phyloP scores from a whole-genome alignment of 1,140 invertebrate genomes.

The Nasonia vitripennis region DNA sequence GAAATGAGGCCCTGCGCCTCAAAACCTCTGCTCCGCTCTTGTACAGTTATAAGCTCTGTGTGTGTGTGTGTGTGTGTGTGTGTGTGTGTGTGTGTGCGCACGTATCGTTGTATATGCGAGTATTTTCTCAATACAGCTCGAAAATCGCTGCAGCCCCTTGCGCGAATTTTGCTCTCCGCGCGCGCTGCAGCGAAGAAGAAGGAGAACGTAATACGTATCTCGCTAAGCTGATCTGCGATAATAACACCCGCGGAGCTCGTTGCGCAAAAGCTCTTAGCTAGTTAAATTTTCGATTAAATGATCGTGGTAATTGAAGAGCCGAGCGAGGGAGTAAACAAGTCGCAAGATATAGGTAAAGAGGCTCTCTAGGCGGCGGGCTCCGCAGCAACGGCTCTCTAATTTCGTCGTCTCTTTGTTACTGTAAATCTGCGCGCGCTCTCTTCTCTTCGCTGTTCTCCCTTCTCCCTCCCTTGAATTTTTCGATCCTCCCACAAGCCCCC shows the following conservation, averaged over 20 bases:
- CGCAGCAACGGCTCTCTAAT: neutral
- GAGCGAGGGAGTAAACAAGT: constrained; percentile 2
- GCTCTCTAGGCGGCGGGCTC: neutral
- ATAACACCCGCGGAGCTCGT: neutral
- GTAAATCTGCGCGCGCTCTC: neutral
- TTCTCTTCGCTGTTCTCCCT: too few species aligned
- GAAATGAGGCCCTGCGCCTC: too few species aligned
- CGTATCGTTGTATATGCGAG: too few species aligned
- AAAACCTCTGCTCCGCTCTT: too few species aligned
- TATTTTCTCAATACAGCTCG: neutral
- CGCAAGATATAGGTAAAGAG: constrained; percentile 34
- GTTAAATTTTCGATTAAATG: constrained; percentile 18
- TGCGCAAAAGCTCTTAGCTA: constrained; percentile 2
- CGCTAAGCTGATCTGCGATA: neutral
- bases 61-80: too few species aligned
- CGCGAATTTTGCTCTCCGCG: neutral
- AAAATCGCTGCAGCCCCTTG: neutral
- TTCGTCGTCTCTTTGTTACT: constrained; percentile 10
- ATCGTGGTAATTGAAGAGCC: constrained; percentile 17
- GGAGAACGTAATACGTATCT: too few species aligned
- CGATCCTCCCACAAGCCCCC: constrained; percentile 4
- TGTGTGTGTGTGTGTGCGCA: too few species aligned
- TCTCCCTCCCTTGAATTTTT: constrained; percentile 48
- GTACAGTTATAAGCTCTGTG: too few species aligned
- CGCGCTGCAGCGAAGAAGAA: neutral